Evolutionary conservation across 2,797 vertebrate genomes (phyloP).

Genomic region (Eleutherodactylus coqui): DNA sequence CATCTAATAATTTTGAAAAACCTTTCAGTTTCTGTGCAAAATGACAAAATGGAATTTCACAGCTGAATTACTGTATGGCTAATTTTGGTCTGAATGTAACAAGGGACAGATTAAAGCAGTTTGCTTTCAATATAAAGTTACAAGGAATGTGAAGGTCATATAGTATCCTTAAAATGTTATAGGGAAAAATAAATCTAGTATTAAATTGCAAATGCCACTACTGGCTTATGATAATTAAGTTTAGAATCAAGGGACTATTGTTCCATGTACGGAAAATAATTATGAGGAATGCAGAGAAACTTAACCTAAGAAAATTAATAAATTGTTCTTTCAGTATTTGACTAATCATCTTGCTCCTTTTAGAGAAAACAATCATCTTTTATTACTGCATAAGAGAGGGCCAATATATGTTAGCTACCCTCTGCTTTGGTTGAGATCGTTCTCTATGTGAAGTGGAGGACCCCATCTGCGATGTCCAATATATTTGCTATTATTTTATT

Average conservation of each 20-base stretch:
- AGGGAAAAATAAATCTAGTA: slow-evolving; percentile 47
- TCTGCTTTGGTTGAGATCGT: too few relatives aligned
- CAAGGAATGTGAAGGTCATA: slow-evolving; percentile 58
- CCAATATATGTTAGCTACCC: too few relatives aligned
- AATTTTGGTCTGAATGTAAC: slow-evolving; percentile 26
- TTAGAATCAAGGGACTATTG: slow-evolving; percentile 58
- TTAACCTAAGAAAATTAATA: slow-evolving; percentile 48
- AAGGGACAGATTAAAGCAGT: slow-evolving; percentile 26
- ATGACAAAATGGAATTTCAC: slow-evolving; percentile 25
- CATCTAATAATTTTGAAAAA: neutral
- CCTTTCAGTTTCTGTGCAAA: neutral
- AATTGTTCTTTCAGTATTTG: slow-evolving; percentile 32
- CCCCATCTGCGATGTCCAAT: too few relatives aligned
- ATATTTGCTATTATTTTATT: too few relatives aligned
- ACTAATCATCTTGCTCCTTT: neutral
- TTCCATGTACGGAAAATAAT: slow-evolving; percentile 42
- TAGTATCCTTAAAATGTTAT: slow-evolving; percentile 55
- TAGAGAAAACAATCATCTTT: neutral
- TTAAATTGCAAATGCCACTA: slow-evolving; percentile 54
- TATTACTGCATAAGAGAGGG: neutral
- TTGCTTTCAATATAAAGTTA: slow-evolving; percentile 60
- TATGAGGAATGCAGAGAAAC: slow-evolving; percentile 38
- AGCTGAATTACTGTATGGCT: slow-evolving; percentile 22
- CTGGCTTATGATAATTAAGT: slow-evolving; percentile 54
- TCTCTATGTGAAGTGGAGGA: too few relatives aligned